Evolutionary conservation across 2,888 invertebrate species (phyloP), one percentile per base, ranked within the genome.

Genomic region (Philhelius pedissequus): DNA sequence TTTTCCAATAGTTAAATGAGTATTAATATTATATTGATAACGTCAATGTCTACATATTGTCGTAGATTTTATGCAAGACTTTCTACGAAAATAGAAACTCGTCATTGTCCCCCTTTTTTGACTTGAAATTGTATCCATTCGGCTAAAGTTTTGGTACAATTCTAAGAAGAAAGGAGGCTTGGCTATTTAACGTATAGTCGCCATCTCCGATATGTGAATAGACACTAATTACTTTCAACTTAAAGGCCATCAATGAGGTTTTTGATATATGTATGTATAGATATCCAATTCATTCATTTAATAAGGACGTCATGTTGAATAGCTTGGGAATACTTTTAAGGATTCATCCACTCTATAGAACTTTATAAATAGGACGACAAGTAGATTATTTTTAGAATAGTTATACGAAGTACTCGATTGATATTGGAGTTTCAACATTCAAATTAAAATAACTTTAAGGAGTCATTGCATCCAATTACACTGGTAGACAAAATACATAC

Each of bases 171-270:
- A 66, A 68, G 62, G 66, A 68, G 81, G 81, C 81, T 73, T 77
- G 81, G 58, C 77, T 68, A 18, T 6, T 76, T 81, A 77, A 71
- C 68, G 81, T 71, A 45, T n/a, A n/a, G n/a, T n/a, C n/a, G n/a
- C n/a, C n/a, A 66, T 43, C 32, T 40, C 56, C 0, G 22, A 60
- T n/a, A n/a, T 25, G 38, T 60, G 38, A 38, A 64, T 77, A 15
- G 13, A 60, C 60, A 54, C 27, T 71, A 77, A 71, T 82, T 82
- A 68, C 58, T 71, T 68, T n/a, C 45, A 38, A 27, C 30, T 18
- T 15, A 27, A 38, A 38, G 27, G 27, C 48, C 60, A 43, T 30
- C 71, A 60, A 68, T 71, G 43, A 66, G 77, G 35, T 27, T 32
- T 35, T 35, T 3, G 13, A 6, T 54, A 32, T 54, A 38, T 15